Conservation (phyloP, 2,888 invertebrate species). For the Bombyx huttoni region DNA sequence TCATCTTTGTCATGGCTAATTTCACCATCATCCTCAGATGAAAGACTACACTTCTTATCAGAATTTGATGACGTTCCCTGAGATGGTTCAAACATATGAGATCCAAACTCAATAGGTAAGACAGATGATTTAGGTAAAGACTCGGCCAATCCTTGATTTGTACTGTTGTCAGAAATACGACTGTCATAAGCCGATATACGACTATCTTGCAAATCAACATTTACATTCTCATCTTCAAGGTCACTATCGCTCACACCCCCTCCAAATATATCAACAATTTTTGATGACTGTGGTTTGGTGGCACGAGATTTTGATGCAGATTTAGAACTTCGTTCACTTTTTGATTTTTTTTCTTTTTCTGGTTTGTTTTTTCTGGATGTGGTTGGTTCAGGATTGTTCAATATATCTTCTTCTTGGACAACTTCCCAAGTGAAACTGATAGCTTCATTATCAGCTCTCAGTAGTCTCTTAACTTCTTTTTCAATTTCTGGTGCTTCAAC, state of each 20-base stretch:
- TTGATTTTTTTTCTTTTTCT: constrained; percentile 44
- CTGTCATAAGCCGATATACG: constrained; percentile 82
- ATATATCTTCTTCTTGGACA: constrained; percentile 88
- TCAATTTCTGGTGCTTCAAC: constrained; percentile 98
- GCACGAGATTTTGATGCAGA: constrained; percentile 16
- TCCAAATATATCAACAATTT: constrained; percentile 86
- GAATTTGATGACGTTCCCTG: constrained; percentile 24
- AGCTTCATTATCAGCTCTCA: constrained; percentile 94
- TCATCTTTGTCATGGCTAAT: constrained; percentile 54
- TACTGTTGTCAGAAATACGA: constrained; percentile 75
- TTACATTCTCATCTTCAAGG: constrained; percentile 81
- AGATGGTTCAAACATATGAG: constrained; percentile 41
- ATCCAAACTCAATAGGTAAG: constrained; percentile 42
- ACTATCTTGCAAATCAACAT: constrained; percentile 86
- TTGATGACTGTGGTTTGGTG: constrained; percentile 32
- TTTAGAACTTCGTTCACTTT: constrained; percentile 26
- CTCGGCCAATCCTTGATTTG: constrained; percentile 36
- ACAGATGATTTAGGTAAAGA: constrained; percentile 22
- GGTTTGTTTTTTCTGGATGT: constrained; percentile 21
- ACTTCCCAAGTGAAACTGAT: constrained; percentile 90
- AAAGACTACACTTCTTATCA: constrained; percentile 25
- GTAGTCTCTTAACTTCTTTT: constrained; percentile 94
- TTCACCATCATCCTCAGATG: constrained; percentile 47
- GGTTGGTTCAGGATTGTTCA: constrained; percentile 43
- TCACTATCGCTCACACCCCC: constrained; percentile 93